These are phyloP conservation scores for Biston betularia DNA, from an alignment of 2,888 invertebrate genomes.

Conservation along the genomic window DNA sequence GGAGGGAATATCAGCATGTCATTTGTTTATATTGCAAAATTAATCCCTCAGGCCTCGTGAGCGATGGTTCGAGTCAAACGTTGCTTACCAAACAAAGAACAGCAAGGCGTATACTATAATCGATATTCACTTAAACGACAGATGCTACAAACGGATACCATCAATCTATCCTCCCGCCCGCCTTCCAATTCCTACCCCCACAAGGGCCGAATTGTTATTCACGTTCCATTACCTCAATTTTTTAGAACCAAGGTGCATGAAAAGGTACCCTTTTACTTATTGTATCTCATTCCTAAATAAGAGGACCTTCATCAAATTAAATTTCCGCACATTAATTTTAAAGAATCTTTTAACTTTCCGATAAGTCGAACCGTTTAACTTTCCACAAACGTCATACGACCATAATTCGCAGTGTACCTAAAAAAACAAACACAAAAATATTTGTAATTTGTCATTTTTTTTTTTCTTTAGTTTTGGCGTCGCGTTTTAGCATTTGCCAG, in stretches of 20 bases:
- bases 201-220: slow-evolving; percentile 82
- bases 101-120: slow-evolving; percentile 80
- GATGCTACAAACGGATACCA: slow-evolving; percentile 84
- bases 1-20: slow-evolving; percentile 70
- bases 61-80: slow-evolving; percentile 75
- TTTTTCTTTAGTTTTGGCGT: no score
- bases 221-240: slow-evolving; percentile 85
- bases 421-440: neutral
- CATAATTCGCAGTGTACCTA: slow-evolving; percentile 25
- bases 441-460: no score
- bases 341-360: slow-evolving; percentile 23
- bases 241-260: slow-evolving; percentile 80
- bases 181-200: slow-evolving; percentile 55
- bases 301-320: slow-evolving; percentile 75
- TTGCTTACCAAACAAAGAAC: slow-evolving; percentile 79
- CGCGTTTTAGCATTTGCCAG: no score
- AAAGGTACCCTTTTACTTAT: slow-evolving; percentile 83
- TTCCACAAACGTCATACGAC: slow-evolving; percentile 52
- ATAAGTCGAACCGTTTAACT: no score
- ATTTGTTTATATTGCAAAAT: slow-evolving; percentile 78
- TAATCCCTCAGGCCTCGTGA: slow-evolving; percentile 71
- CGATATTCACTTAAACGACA: slow-evolving; percentile 85
- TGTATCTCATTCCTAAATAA: slow-evolving; percentile 79
- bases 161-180: slow-evolving; percentile 75
- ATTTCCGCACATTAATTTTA: slow-evolving; percentile 67